phyloP scores from a whole-genome alignment of 2,797 vertebrate genomes.

The Epinephelus coioides region DNA sequence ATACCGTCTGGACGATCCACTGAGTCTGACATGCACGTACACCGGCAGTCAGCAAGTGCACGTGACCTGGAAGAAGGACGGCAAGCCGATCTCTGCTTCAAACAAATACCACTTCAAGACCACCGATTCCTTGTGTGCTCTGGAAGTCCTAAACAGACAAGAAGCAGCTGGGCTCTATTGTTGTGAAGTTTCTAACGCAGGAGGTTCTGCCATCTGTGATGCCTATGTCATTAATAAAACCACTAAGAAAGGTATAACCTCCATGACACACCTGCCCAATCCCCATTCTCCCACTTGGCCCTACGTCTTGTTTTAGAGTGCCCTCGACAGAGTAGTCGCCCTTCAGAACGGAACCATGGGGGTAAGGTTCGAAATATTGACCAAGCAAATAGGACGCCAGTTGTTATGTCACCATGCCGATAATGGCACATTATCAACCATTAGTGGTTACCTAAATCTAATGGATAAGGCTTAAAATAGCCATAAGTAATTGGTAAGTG shows the following conservation, averaged over 20 bases:
- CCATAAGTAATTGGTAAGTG: too few relatives aligned
- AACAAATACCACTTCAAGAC: constrained; percentile 90
- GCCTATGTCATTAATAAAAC: constrained; percentile 54
- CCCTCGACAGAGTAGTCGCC: too few relatives aligned
- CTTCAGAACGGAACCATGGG: too few relatives aligned
- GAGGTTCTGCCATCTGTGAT: constrained; percentile 66
- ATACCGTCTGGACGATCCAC: constrained; percentile 85
- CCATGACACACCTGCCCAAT: too few relatives aligned
- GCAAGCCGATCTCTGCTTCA: constrained; percentile 84
- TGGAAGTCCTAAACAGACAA: constrained; percentile 86
- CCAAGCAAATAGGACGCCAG: too few relatives aligned
- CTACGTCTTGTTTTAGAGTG: too few relatives aligned
- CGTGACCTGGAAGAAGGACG: constrained; percentile 91
- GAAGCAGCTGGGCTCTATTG: constrained; percentile 90
- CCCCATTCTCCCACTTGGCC: too few relatives aligned
- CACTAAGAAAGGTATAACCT: constrained; percentile 53
- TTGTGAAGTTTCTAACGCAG: constrained; percentile 90
- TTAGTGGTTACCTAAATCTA: too few relatives aligned
- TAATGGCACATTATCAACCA: too few relatives aligned
- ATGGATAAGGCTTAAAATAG: too few relatives aligned
- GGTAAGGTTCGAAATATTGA: too few relatives aligned
- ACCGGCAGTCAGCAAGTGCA: constrained; percentile 89
- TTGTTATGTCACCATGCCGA: too few relatives aligned
- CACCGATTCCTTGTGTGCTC: constrained; percentile 83
- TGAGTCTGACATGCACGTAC: constrained; percentile 88